These are phyloP conservation scores for Rhinoraja longicauda DNA, from an alignment of 2,797 vertebrate species.

Conservation along the genomic window DNA sequence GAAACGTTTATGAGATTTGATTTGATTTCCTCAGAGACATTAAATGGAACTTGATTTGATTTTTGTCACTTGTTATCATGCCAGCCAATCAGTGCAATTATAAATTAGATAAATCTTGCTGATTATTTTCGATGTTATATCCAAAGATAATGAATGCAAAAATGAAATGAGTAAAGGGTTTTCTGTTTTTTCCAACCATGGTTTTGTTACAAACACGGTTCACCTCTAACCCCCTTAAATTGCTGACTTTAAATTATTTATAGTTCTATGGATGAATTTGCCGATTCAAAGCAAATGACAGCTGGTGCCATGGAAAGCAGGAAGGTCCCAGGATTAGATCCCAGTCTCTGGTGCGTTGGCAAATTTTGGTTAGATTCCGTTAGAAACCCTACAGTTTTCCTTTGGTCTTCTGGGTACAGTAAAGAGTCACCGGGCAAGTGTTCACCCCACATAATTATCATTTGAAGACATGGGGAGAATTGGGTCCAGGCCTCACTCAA, in stretches of 20 bases:
- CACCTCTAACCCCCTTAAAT: neutral
- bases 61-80: neutral
- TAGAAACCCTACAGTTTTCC: neutral
- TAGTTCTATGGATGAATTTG: neutral
- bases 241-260: neutral
- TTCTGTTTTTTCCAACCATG: neutral
- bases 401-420: neutral
- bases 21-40: neutral
- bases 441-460: neutral
- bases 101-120: neutral
- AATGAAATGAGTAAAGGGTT: neutral
- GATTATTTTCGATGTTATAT: neutral
- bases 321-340: neutral
- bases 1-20: neutral
- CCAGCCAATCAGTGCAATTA: neutral
- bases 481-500: too few relatives aligned
- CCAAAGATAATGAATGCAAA: neutral
- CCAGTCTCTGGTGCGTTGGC: neutral
- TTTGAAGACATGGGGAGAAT: neutral
- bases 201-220: neutral
- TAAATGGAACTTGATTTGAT: neutral
- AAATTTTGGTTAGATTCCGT: neutral
- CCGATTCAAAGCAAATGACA: neutral
- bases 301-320: neutral
- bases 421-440: neutral